Conservation (phyloP, 37 sponge, comb jelly and placozoan genomes). For the Diacarnus erythraeanus region DNA sequence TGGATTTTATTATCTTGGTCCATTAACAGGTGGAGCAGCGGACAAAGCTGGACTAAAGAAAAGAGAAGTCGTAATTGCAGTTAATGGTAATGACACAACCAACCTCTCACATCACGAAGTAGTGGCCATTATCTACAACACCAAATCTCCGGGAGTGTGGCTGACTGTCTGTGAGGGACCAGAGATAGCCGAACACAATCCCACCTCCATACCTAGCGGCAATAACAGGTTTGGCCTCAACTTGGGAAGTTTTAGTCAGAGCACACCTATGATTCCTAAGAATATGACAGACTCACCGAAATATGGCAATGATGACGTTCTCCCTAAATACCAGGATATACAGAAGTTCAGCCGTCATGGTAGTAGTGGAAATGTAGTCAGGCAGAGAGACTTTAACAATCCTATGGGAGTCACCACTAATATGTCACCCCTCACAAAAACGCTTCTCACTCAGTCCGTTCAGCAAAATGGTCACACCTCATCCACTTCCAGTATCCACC, state of each 20-base stretch:
- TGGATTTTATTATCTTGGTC: background rate
- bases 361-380: background rate
- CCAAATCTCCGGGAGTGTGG: conserved; percentile 55
- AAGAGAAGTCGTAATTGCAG: conserved; percentile 50
- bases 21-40: conserved; percentile 65
- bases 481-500: background rate
- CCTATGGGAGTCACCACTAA: background rate
- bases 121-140: conserved; percentile 46
- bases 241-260: conserved; percentile 14
- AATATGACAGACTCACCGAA: conserved; percentile 4
- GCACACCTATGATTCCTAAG: conserved; percentile 18
- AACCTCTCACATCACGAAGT: conserved; percentile 49
- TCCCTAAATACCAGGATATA: conserved; percentile 23
- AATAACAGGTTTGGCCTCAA: background rate
- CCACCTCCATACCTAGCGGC: background rate
- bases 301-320: background rate
- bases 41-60: conserved; percentile 69
- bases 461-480: conserved; percentile 5
- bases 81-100: conserved; percentile 48
- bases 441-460: conserved; percentile 15
- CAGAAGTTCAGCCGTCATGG: background rate
- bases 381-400: background rate
- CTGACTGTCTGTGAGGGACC: conserved; percentile 63
- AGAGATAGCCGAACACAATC: background rate
- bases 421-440: conserved; percentile 27